Percentiles rank a stretch among this genome's conserved stretches.
phyloP scores from a whole-genome alignment of 2,888 invertebrate species.

The Lepidochrysops patricia region DNA sequence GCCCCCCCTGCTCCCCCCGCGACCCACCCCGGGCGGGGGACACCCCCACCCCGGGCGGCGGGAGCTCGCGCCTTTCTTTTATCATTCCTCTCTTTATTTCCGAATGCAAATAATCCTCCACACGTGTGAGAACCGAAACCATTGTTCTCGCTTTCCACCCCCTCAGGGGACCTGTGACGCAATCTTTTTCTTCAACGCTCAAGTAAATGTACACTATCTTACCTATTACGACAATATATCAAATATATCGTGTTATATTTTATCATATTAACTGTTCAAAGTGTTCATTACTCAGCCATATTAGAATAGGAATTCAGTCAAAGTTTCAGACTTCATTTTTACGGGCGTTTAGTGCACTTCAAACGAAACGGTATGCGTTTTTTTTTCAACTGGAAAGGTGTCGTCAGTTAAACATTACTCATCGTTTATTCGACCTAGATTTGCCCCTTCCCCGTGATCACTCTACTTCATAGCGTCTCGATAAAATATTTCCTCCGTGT shows the following conservation, averaged over 20 bases:
- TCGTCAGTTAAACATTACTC: neutral
- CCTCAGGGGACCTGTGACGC: conserved; percentile 58
- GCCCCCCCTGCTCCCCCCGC: conserved; percentile 49
- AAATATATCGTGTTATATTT: conserved; percentile 16
- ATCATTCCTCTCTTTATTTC: conserved; percentile 75
- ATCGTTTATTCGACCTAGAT: neutral
- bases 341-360: too few relatives aligned
- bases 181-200: conserved; percentile 71
- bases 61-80: conserved; percentile 75
- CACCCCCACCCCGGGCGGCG: conserved; percentile 72
- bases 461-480: neutral
- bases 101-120: conserved; percentile 77
- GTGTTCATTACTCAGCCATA: neutral
- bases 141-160: conserved; percentile 70
- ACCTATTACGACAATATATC: conserved; percentile 33
- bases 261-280: conserved; percentile 13
- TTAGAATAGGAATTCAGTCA: neutral
- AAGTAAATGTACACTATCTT: conserved; percentile 58
- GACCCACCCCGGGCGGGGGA: conserved; percentile 51
- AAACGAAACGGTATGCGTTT: too few relatives aligned
- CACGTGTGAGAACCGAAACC: conserved; percentile 77
- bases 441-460: neutral
- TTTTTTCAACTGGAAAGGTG: neutral
- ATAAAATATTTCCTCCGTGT: neutral
- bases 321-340: too few relatives aligned